Conservation (phyloP, 2,888 invertebrate species). For the Tenthredo distinguenda region DNA sequence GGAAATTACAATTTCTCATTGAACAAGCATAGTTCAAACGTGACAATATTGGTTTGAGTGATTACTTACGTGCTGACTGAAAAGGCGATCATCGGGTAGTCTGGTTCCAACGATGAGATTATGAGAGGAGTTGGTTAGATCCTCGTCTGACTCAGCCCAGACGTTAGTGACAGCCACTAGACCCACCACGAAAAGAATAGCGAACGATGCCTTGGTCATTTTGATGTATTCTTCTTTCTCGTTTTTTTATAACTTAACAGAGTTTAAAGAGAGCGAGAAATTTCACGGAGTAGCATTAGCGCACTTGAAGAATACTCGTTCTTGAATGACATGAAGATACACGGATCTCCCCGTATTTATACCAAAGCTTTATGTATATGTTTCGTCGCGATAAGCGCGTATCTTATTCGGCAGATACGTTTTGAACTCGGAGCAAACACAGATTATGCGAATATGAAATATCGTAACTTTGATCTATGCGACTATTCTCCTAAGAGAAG, state of each 20-base stretch:
- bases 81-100: constrained; percentile 62
- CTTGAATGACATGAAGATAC: neutral
- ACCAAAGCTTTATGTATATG: neutral
- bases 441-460: too few species aligned
- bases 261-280: neutral
- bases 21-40: neutral
- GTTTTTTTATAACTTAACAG: neutral
- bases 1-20: neutral
- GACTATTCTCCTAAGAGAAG: too few species aligned
- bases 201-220: neutral
- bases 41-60: neutral
- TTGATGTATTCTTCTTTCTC: neutral
- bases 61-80: constrained; percentile 53
- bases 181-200: neutral
- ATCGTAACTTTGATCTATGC: too few species aligned
- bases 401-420: too few species aligned
- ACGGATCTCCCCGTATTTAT: neutral
- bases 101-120: constrained; percentile 66
- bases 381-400: too few species aligned
- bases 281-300: neutral
- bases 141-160: neutral
- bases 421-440: too few species aligned
- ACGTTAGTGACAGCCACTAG: neutral
- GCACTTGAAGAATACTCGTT: neutral
- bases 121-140: constrained; percentile 58